Base-by-base conservation (phyloP, 2,888 invertebrate species). In the Drosophila melanosoma region DNA sequence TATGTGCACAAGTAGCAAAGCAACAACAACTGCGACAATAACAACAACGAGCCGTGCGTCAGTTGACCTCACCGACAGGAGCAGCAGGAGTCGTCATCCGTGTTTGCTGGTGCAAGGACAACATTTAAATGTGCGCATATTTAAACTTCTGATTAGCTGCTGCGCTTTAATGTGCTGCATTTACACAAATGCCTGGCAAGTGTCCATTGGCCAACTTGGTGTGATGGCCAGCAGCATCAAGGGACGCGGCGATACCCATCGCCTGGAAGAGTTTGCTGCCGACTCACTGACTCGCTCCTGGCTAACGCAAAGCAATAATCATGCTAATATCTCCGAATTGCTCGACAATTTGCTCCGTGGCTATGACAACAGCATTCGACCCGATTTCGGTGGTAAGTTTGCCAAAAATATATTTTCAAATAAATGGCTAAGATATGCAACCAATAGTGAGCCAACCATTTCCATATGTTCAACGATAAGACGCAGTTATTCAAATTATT, bases 291-390 rank as follows among this genome's bases (percentile, higher is more conserved):
- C 87, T n/a, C 83, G 83, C 17, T 64, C 85, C 76, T 80, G 92
- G 93, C 83, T 93, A 73, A 93, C 94, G 40, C 95, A 96, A 84
- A 95, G 94, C 89, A 96, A 96, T 91, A 95, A 95, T 92, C 96
- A 96, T 93, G 94, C 95, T 81, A 96, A 96, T 92, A 96, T 97
- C 82, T 96, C 96, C 23, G 94, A 95, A 64, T 94, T 97, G 56
- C 92, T 97, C 90, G 96, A 97, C 92, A 96, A 95, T 93, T 94
- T 97, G 69, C 94, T 97, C 63, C 93, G 95, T 69, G 96, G 96
- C 67, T 97, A 97, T 93, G 97, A 97, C 93, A 96, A 96, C 92
- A 96, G 96, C 90, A 94, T 97, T 45, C 93, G 97, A 63, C 97
- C 97, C 26, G 96, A 96, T 91, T 96, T 96, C 90, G 96, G 96